Percentiles rank a stretch among this genome's conserved stretches.
phyloP scores from a whole-genome alignment of 2,113 vertebrate genomes.

The Myiagra hebetior region DNA sequence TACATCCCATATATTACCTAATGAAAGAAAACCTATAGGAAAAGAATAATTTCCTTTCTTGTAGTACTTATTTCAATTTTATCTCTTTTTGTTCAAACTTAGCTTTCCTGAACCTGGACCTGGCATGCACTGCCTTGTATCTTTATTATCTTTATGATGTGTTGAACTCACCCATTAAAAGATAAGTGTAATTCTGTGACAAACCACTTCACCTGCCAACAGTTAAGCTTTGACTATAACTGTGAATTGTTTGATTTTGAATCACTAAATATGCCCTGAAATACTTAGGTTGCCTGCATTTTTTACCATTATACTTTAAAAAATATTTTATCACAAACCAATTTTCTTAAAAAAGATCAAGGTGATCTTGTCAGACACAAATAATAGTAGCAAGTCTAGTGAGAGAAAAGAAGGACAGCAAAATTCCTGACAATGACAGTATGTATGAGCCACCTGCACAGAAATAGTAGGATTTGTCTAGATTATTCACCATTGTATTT shows the following conservation, averaged over 20 bases:
- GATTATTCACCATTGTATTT: neutral
- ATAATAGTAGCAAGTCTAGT: neutral
- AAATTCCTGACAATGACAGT: neutral
- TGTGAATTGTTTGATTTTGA: neutral
- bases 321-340: neutral
- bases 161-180: neutral
- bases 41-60: neutral
- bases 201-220: neutral
- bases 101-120: neutral
- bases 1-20: neutral
- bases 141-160: neutral
- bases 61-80: neutral
- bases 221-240: neutral
- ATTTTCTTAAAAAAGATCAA: neutral
- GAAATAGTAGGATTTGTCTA: neutral
- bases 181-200: neutral
- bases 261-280: neutral
- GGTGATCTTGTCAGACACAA: neutral
- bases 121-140: neutral
- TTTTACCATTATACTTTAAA: neutral
- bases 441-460: neutral
- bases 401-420: neutral
- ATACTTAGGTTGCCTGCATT: neutral
- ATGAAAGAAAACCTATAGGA: constrained; percentile 8
- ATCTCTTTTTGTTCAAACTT: neutral